Base-by-base conservation (phyloP, 2,888 invertebrate species). In the Camptogramma bilineatum region DNA sequence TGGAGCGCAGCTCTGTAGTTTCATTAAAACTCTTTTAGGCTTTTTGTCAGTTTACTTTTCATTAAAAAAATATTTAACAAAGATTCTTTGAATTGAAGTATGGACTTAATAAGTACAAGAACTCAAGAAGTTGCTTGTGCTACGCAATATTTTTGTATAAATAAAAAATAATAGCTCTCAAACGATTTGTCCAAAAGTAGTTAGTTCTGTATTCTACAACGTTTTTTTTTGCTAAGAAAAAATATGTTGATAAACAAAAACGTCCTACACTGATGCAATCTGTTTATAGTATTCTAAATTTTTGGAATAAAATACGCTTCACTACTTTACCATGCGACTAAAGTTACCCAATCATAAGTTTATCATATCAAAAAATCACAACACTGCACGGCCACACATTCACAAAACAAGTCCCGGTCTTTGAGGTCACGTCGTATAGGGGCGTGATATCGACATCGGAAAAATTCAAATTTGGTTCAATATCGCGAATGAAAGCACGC, bases 261-360 rank as follows among this genome's bases (percentile, higher is more conserved):
- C 28, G 8, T 31, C 31, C 31, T 31, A 31, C 10, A 9, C 8
- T 8, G 2, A 31, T 10, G 31, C 8, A 31, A 31, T 31, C 9
- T 31, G 31, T 8, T 31, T 5, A 10, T 31, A 31, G 10, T 9
- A n/a, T 31, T 9, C 2, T 31, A 31, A 5, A 31, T 31, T 9
- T 5, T 34, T 34, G 0, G 10, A 34, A 7, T 13, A 39, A 13
- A 39, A 39, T 2, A 39, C 0, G 34, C 42, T 64, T 70, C 68
- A 62, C 63, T 71, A 70, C 65, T 66, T 75, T 75, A 75, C 75
- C 73, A 71, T 65, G 56, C 50, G 8, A 44, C 13, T 54, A 31
- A 57, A n/a, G 13, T 52, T 47, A 63, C 31, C 16, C 16, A 51
- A 57, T 8, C 50, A 57, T 51, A 2, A 24, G 16, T 52, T 50